These are phyloP conservation scores for Diplodus sargus DNA, from an alignment of 2,797 vertebrate genomes.

Conservation along the genomic window DNA sequence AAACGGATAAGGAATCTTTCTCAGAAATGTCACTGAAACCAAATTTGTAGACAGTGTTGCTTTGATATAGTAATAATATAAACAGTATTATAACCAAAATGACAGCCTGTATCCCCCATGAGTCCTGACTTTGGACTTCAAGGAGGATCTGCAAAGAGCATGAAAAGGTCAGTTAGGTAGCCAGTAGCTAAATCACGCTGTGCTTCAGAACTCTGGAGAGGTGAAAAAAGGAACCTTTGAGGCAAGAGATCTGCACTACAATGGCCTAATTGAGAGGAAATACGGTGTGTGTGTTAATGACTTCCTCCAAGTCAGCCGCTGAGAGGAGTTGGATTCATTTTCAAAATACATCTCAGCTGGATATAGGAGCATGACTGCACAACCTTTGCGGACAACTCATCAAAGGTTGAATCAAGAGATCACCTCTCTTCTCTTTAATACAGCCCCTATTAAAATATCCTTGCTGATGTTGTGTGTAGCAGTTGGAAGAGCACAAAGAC, in stretches of 20 bases:
- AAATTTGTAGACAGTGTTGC: not conserved
- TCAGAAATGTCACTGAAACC: not conserved
- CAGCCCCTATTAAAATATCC: slow-evolving; percentile 34
- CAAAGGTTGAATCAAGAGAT: slow-evolving; percentile 59
- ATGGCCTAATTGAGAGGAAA: slow-evolving; percentile 64
- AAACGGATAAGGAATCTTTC: not conserved
- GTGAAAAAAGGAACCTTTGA: slow-evolving; percentile 52
- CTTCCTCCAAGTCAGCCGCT: slow-evolving; percentile 44
- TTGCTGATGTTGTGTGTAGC: slow-evolving; percentile 35
- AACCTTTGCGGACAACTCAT: slow-evolving; percentile 61
- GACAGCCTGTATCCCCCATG: not conserved
- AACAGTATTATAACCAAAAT: not conserved
- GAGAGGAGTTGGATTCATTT: slow-evolving; percentile 49
- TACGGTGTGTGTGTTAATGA: slow-evolving; percentile 54
- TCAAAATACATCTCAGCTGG: slow-evolving; percentile 57
- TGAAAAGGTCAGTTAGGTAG: slow-evolving; percentile 46
- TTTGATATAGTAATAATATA: not conserved
- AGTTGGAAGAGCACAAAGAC: slow-evolving; percentile 1
- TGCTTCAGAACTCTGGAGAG: slow-evolving; percentile 44
- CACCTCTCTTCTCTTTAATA: slow-evolving; percentile 30
- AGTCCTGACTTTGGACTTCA: slow-evolving; percentile 20
- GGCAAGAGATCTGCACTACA: slow-evolving; percentile 26
- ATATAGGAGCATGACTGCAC: slow-evolving; percentile 43
- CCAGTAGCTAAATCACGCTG: slow-evolving; percentile 43
- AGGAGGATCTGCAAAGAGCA: slow-evolving; percentile 21